A percentile compares a stretch with the other conserved stretches of the same genome.
Evolutionary conservation across 2,888 invertebrate genomes (phyloP).

Genomic region (Chalcis sispes): DNA sequence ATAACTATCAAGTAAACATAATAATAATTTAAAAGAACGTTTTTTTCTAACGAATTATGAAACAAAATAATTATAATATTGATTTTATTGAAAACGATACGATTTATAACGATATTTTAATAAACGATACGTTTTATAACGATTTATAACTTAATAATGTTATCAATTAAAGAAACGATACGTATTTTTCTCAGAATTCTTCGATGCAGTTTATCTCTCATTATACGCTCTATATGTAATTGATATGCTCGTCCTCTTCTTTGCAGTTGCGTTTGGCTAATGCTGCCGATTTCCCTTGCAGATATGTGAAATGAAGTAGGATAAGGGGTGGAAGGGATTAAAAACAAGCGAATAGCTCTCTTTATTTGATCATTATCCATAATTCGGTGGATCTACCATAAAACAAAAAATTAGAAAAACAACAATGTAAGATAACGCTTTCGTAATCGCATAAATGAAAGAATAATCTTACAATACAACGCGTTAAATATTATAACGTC

Average conservation of each 20-base stretch:
- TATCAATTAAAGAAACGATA: slow-evolving; percentile 50
- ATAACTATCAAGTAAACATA: background rate
- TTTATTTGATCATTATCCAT: slow-evolving; percentile 52
- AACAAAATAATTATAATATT: background rate
- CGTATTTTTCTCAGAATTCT: slow-evolving; percentile 48
- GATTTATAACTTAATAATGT: background rate
- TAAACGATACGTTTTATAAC: background rate
- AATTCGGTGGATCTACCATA: slow-evolving; percentile 18
- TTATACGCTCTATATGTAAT: slow-evolving; percentile 2
- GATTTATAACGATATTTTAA: background rate
- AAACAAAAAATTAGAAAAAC: background rate
- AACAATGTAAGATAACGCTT: slow-evolving; percentile 21
- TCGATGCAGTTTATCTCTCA: slow-evolving; percentile 1
- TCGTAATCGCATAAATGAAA: slow-evolving; percentile 5
- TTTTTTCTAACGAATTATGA: background rate
- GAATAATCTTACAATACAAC: background rate
- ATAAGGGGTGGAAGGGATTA: too few species aligned
- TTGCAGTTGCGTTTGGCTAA: background rate
- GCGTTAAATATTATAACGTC: too few species aligned
- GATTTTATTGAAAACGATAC: slow-evolving; percentile 24
- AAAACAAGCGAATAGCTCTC: slow-evolving; percentile 39
- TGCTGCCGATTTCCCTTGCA: slow-evolving; percentile 3
- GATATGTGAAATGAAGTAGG: slow-evolving; percentile 9
- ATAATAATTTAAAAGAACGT: slow-evolving; percentile 11
- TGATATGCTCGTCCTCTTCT: slow-evolving; percentile 34